phyloP scores from a whole-genome alignment of 2,888 invertebrate species.

The Agonopterix subpropinquella region DNA sequence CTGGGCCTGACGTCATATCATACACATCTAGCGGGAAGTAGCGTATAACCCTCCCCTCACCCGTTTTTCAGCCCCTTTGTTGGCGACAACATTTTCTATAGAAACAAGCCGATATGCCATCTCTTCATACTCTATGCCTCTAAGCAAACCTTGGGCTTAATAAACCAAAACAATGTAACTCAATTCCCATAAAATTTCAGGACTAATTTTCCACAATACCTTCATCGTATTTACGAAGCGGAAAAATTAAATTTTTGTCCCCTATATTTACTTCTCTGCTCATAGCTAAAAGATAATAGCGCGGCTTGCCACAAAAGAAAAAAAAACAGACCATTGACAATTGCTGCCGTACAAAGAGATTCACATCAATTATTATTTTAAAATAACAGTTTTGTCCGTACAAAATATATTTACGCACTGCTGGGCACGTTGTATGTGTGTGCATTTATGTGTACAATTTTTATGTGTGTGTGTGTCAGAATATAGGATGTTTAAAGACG shows the following conservation, averaged over 20 bases:
- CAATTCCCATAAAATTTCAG: neutral
- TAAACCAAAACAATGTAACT: no score
- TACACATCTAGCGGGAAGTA: no score
- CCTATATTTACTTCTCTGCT: conserved; percentile 22
- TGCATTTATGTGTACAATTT: conserved; percentile 14
- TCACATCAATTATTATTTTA: conserved; percentile 71
- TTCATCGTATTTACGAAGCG: conserved; percentile 5
- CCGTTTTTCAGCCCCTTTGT: no score
- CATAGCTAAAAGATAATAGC: conserved; percentile 35
- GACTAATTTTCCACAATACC: neutral
- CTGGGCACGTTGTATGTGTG: conserved; percentile 28
- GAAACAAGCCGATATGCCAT: no score
- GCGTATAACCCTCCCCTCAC: no score
- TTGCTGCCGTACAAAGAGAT: conserved; percentile 38
- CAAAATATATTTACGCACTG: conserved; percentile 70
- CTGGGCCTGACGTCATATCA: no score
- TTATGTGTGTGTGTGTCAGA: conserved; percentile 21
- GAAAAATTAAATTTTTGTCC: conserved; percentile 29
- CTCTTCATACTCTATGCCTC: neutral
- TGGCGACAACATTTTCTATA: no score
- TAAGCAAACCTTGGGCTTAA: neutral
- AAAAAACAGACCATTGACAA: conserved; percentile 53
- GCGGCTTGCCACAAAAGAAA: conserved; percentile 42
- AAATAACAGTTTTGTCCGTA: conserved; percentile 74
- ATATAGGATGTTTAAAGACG: conserved; percentile 54